Percentiles rank a stretch among this genome's conserved stretches.
These are phyloP conservation scores for Trachops cirrhosus DNA, from an alignment of 2,797 vertebrate genomes.

Conservation along the genomic window DNA sequence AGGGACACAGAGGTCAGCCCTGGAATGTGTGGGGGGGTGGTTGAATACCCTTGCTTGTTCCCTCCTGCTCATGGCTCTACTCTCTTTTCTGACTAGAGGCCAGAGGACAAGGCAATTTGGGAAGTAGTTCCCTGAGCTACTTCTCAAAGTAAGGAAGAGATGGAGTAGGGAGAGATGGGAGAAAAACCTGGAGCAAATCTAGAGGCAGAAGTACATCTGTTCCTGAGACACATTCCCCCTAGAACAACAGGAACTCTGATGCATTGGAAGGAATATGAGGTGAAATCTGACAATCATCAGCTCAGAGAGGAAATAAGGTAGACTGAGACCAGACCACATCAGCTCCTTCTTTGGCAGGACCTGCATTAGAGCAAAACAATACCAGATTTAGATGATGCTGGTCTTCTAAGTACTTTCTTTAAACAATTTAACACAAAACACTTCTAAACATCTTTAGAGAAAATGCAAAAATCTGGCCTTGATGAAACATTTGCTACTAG, in stretches of 20 bases:
- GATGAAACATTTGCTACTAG: slow-evolving; percentile 1
- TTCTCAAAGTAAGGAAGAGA: no score
- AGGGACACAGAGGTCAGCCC: background rate
- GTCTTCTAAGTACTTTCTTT: background rate
- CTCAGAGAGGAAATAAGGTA: background rate
- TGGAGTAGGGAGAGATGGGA: rapidly evolving
- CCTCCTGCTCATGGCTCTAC: background rate
- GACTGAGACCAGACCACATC: background rate
- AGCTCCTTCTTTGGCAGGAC: slow-evolving; percentile 30
- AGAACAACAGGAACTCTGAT: background rate
- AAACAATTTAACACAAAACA: slow-evolving; percentile 53
- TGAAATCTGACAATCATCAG: background rate
- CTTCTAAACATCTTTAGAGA: slow-evolving; percentile 59
- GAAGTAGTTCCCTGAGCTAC: background rate
- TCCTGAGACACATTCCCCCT: background rate
- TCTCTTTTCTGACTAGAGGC: background rate
- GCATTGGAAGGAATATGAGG: background rate
- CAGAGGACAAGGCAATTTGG: background rate
- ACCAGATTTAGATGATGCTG: background rate
- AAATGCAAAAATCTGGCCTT: slow-evolving; percentile 13
- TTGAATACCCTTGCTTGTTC: background rate
- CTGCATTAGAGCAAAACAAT: slow-evolving; percentile 44
- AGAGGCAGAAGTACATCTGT: rapidly evolving
- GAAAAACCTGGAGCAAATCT: background rate
- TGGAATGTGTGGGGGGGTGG: rapidly evolving